These are phyloP conservation scores for Rhopalosiphum nymphaeae DNA, from an alignment of 2,888 invertebrate species.

Conservation along the genomic window DNA sequence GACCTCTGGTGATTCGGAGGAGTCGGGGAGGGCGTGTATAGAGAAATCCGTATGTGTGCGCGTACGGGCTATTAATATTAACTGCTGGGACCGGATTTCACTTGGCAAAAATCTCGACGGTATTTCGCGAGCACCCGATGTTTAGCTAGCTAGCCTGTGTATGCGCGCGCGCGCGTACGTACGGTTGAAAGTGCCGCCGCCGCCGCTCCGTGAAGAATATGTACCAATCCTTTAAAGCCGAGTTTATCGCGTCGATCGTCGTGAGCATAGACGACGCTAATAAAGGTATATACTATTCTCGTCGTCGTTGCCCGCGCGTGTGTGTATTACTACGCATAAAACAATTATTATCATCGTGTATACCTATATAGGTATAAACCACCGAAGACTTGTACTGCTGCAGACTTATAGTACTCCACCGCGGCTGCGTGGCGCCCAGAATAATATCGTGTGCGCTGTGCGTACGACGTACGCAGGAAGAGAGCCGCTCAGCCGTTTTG, in stretches of 20 bases:
- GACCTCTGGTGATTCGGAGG: slow-evolving; percentile 51
- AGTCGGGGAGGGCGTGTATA: slow-evolving; percentile 31
- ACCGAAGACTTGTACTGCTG: too few relatives aligned
- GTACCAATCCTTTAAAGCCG: neutral
- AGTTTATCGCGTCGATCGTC: neutral
- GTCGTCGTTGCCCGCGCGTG: too few relatives aligned
- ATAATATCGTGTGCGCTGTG: neutral
- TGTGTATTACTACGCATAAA: too few relatives aligned
- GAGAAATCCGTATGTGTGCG: slow-evolving; percentile 26
- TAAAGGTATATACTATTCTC: neutral
- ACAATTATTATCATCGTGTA: too few relatives aligned
- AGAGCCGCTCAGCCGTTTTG: neutral
- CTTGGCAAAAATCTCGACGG: slow-evolving; percentile 52
- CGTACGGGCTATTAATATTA: slow-evolving; percentile 58
- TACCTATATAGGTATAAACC: too few relatives aligned
- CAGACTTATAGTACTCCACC: neutral
- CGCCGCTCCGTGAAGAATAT: neutral
- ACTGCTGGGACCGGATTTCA: slow-evolving; percentile 57
- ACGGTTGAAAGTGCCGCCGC: neutral
- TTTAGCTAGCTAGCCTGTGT: neutral
- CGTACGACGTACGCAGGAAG: neutral
- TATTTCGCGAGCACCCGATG: slow-evolving; percentile 46
- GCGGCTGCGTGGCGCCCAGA: neutral
- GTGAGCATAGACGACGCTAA: neutral
- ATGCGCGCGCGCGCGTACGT: neutral